Base-by-base conservation (phyloP, 2,888 invertebrate genomes). In the Folsomia candida region DNA sequence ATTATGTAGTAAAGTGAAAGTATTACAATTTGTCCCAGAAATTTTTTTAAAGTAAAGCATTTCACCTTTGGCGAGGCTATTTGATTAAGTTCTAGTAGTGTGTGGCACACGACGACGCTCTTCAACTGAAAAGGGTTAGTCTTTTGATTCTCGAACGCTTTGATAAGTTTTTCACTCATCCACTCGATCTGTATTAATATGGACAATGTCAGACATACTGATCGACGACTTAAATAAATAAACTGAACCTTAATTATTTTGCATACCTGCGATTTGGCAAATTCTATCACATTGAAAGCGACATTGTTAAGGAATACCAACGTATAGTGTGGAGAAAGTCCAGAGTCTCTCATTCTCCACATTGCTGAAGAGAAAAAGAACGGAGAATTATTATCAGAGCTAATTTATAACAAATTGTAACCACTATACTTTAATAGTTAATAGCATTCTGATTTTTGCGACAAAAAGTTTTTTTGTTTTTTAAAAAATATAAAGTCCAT, bases 161-260 rank as follows among this genome's bases (percentile, higher is more conserved):
- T 82, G 83, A 86, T 84, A 18, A 88, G 84, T 79, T 87, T 87
- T 76, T 88, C 87, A 79, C 86, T 85, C 88, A 88, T 88, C 88
- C 87, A 88, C 80, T 88, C 88, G 64, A 88, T 84, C 81, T 81
- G 72, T 24, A n/a, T n/a, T n/a, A 62, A 69, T 67, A 47, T 1
- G 51, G 1, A 60, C 25, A 3, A 60, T n/a, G n/a, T n/a, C n/a
- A n/a, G n/a, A n/a, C n/a, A n/a, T n/a, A n/a, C n/a, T n/a, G n/a
- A n/a, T n/a, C n/a, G 18, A 14, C 26, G 29, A 37, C 37, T 37
- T 37, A 4, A 4, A 14, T 4, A 37, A 37, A 37, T 37, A 14
- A 4, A 37, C 4, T 37, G 6, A 37, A 37, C 6, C 37, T 37
- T 9, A 37, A 37, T 9, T 9, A 37, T 37, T 57, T 57, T 20